These are phyloP conservation scores for Eulacestoma nigropectus DNA, from an alignment of 2,113 vertebrate genomes.

Conservation along the genomic window DNA sequence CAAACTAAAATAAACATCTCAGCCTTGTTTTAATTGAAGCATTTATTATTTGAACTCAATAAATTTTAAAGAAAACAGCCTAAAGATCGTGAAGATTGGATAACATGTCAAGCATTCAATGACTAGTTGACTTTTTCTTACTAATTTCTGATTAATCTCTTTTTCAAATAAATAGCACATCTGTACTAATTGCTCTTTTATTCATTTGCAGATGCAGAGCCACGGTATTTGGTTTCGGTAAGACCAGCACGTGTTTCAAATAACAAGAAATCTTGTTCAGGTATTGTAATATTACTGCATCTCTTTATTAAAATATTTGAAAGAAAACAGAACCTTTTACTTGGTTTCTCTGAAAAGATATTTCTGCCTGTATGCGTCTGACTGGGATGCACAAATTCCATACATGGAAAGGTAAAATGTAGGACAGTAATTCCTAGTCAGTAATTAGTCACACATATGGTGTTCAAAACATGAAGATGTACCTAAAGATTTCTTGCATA, in stretches of 20 bases:
- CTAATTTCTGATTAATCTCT: not conserved
- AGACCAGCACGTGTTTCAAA: conserved; percentile 80
- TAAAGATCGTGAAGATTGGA: not conserved
- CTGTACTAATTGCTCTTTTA: not conserved
- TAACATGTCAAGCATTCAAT: not conserved
- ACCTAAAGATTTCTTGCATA: not conserved
- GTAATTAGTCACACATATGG: not conserved
- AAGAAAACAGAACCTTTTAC: not conserved
- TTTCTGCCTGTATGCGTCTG: not conserved
- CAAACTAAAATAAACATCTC: not conserved
- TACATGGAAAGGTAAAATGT: not conserved
- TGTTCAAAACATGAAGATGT: not conserved
- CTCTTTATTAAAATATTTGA: not conserved
- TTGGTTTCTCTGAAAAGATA: not conserved
- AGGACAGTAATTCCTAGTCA: not conserved
- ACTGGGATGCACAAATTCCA: not conserved
- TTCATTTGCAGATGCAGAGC: conserved; percentile 86
- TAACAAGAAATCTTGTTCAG: conserved; percentile 89
- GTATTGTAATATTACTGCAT: conserved; percentile 63
- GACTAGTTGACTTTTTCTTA: not conserved
- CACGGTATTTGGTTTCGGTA: conserved; percentile 89
- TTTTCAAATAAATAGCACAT: not conserved
- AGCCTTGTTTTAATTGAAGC: not conserved
- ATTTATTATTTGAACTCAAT: not conserved
- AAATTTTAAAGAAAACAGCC: not conserved